phyloP scores from a whole-genome alignment of 2,888 invertebrate species.

The Platypus cylindrus region DNA sequence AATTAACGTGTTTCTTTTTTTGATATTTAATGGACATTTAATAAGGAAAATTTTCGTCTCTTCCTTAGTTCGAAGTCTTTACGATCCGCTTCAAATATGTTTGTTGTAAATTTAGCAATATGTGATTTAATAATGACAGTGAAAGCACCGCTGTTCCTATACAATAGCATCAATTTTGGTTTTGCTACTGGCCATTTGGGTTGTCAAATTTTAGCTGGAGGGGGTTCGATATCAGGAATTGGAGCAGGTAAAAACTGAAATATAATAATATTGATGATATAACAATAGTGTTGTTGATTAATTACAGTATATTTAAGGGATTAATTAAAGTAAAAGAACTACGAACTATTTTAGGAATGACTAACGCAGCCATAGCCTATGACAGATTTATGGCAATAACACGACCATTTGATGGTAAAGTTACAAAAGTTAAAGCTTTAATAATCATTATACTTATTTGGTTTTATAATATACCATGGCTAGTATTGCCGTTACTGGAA shows the following conservation, averaged over 20 bases:
- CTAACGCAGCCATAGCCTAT: conserved; percentile 76
- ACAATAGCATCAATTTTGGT: conserved; percentile 68
- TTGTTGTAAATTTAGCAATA: conserved; percentile 70
- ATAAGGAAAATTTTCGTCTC: neutral
- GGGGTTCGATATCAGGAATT: conserved; percentile 62
- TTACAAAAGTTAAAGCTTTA: conserved; percentile 67
- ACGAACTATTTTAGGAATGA: conserved; percentile 37
- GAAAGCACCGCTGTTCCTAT: conserved; percentile 74
- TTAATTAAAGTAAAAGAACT: neutral
- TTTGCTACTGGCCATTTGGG: conserved; percentile 61
- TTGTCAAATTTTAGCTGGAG: conserved; percentile 62
- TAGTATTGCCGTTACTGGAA: conserved; percentile 62
- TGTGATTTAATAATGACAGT: conserved; percentile 81
- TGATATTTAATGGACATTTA: neutral
- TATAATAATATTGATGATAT: too few species aligned
- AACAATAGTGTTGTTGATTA: too few species aligned
- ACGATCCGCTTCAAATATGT: conserved; percentile 70
- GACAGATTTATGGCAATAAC: conserved; percentile 73
- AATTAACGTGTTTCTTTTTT: conserved; percentile 33
- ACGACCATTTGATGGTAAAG: conserved; percentile 67
- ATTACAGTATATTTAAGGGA: neutral
- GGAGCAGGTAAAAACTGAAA: conserved; percentile 10
- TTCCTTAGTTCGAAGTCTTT: conserved; percentile 51
- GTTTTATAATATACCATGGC: conserved; percentile 71
- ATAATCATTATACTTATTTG: conserved; percentile 62